Conservation (phyloP, 2,113 vertebrate species). For the Ochotona princeps region DNA sequence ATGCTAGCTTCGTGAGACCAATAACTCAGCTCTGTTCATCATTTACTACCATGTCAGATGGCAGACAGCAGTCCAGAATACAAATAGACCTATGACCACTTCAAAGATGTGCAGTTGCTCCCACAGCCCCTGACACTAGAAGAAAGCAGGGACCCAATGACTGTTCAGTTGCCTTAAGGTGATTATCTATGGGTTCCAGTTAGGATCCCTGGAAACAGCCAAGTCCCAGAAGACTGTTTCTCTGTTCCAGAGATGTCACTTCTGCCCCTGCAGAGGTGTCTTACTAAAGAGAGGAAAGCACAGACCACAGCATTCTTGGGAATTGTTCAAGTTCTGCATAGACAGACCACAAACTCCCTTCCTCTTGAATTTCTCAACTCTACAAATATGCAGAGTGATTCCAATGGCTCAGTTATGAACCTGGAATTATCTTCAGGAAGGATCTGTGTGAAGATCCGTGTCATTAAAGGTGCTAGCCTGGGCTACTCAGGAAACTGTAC, state of each 20-base stretch:
- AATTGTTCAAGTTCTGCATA: not conserved
- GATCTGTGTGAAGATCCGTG: not conserved
- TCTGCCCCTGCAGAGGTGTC: not conserved
- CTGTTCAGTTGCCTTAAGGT: not conserved
- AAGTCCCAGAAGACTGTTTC: not conserved
- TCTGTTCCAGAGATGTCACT: not conserved
- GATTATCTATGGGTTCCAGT: not conserved
- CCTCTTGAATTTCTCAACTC: too few relatives aligned
- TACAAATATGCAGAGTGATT: too few relatives aligned
- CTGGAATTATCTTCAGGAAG: not conserved
- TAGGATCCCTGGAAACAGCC: not conserved
- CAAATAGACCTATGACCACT: not conserved
- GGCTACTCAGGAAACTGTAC: not conserved
- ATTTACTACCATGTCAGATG: not conserved
- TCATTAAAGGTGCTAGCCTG: not conserved
- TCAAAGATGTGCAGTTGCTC: not conserved
- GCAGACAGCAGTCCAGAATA: not conserved
- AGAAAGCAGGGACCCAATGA: not conserved
- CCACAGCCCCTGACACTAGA: not conserved
- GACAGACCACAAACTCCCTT: not conserved
- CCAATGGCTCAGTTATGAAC: not conserved
- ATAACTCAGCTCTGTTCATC: not conserved
- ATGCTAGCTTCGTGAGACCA: not conserved
- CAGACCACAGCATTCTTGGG: not conserved
- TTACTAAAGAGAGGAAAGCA: conserved; percentile 19